Percentiles rank a stretch among this genome's conserved stretches.
Conservation (phyloP, 1,140 invertebrate species). For the Elysia chlorotica region DNA sequence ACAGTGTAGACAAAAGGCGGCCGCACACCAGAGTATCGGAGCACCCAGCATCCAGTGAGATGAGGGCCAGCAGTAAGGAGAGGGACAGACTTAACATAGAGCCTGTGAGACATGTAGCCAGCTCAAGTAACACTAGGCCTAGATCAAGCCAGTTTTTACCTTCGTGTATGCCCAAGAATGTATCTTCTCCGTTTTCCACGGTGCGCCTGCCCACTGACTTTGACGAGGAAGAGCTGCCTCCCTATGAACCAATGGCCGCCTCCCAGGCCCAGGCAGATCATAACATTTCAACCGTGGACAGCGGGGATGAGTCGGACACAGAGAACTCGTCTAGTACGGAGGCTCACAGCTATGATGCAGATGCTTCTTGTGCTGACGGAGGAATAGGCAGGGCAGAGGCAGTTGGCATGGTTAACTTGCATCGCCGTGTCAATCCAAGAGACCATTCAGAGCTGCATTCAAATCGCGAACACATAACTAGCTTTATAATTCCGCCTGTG, state of each 20-base stretch:
- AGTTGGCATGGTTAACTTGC: slow-evolving; percentile 10
- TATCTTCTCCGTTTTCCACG: background rate
- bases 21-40: background rate
- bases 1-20: background rate
- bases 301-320: slow-evolving; percentile 19
- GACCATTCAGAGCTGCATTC: no score
- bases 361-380: slow-evolving; percentile 3
- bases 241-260: slow-evolving; percentile 9
- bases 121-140: background rate
- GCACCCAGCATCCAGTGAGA: background rate
- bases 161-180: background rate
- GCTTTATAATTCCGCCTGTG: no score
- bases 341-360: slow-evolving; percentile 8
- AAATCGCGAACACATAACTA: no score
- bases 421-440: no score
- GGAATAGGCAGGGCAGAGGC: no score
- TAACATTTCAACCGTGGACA: background rate
- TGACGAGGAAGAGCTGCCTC: slow-evolving; percentile 20
- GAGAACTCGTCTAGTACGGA: slow-evolving; percentile 20
- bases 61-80: background rate
- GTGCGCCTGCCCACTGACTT: slow-evolving; percentile 16
- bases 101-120: background rate
- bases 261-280: no score
- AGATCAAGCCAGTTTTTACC: background rate
- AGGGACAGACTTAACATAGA: slow-evolving; percentile 4